Conservation (phyloP, 1,140 invertebrate genomes). For the Ectropis grisescens region DNA sequence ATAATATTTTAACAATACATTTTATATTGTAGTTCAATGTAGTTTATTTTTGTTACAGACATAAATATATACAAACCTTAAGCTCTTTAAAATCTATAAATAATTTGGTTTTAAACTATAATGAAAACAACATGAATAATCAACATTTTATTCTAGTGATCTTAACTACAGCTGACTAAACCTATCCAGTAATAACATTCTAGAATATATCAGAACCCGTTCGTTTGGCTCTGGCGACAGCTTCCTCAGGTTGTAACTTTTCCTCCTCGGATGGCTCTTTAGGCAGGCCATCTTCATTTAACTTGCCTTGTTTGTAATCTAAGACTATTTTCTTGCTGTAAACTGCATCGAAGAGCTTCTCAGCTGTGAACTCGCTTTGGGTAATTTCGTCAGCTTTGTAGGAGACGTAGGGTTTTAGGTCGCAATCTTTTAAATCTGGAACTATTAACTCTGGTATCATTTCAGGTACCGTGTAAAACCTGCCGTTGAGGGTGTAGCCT, state of each 20-base stretch:
- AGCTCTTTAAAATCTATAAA: too few relatives aligned
- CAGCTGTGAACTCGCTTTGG: slow-evolving; percentile 85
- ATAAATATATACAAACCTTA: too few relatives aligned
- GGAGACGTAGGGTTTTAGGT: slow-evolving; percentile 94
- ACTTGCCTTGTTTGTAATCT: slow-evolving; percentile 81
- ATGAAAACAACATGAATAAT: too few relatives aligned
- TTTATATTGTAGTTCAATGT: too few relatives aligned
- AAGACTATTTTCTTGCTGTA: slow-evolving; percentile 86
- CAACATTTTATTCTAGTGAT: too few relatives aligned
- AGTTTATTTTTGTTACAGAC: too few relatives aligned
- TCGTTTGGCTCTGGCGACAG: slow-evolving; percentile 75
- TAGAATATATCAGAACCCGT: slow-evolving; percentile 86
- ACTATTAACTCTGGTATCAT: slow-evolving; percentile 94
- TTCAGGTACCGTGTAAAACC: slow-evolving; percentile 82
- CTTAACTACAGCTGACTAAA: too few relatives aligned
- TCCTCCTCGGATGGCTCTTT: slow-evolving; percentile 81
- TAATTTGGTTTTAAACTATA: too few relatives aligned
- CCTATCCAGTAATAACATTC: too few relatives aligned
- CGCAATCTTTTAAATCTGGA: slow-evolving; percentile 84
- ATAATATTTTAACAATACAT: too few relatives aligned
- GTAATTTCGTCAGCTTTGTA: slow-evolving; percentile 82
- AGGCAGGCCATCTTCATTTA: slow-evolving; percentile 78
- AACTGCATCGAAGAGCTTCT: slow-evolving; percentile 87
- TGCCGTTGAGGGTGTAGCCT: slow-evolving; percentile 71
- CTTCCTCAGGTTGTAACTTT: slow-evolving; percentile 79